Conservation (phyloP, 2,797 vertebrate species). For the Podarcis siculus region DNA sequence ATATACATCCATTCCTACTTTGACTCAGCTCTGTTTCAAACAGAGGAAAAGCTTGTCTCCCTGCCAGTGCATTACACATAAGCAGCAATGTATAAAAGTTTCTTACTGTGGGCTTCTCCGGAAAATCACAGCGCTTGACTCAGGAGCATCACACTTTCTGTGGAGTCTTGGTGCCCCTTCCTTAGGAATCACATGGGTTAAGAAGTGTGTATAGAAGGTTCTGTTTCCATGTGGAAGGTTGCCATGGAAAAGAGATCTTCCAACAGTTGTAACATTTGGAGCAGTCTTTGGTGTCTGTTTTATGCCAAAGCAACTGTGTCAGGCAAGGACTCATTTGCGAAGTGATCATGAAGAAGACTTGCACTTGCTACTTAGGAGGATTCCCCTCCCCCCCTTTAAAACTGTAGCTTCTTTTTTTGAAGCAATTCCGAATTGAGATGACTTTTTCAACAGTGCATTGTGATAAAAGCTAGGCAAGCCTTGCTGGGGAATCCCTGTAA, state of each 20-base stretch:
- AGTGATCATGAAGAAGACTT: neutral
- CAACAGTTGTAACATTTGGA: neutral
- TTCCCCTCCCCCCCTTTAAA: neutral
- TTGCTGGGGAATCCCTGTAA: no score
- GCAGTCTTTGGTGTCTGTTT: neutral
- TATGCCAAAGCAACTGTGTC: neutral
- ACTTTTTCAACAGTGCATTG: no score
- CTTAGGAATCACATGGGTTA: neutral
- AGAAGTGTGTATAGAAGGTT: neutral
- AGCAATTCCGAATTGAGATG: no score
- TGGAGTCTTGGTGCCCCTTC: neutral
- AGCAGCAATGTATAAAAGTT: neutral
- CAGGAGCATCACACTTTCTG: neutral
- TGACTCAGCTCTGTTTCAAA: neutral
- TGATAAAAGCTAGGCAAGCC: no score
- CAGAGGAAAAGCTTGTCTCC: neutral
- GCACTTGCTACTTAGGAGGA: neutral
- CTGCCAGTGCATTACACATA: neutral
- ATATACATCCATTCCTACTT: no score
- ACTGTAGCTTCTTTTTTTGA: neutral
- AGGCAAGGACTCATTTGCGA: neutral
- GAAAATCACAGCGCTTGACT: neutral
- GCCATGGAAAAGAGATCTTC: neutral
- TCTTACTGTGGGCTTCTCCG: neutral
- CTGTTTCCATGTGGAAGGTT: neutral